Evolutionary conservation across 2,797 vertebrate species (phyloP).

Genomic region (Brotula barbata): DNA sequence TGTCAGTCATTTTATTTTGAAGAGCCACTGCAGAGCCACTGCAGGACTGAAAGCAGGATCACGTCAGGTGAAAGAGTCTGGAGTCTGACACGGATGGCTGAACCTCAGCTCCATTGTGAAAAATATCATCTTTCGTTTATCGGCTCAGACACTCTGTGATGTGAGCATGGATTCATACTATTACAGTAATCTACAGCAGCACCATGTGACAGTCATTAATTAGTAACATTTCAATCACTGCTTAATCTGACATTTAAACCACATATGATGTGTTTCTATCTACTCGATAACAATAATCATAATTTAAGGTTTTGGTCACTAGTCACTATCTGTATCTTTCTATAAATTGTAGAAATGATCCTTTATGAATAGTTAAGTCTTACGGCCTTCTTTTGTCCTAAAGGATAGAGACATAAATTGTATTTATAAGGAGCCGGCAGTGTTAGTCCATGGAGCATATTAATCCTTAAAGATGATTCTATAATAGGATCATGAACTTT

Average conservation of each 20-base stretch:
- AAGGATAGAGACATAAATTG: constrained; percentile 33
- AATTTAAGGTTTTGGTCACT: too few species aligned
- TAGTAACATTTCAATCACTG: too few species aligned
- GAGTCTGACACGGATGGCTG: constrained; percentile 14
- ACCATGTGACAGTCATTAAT: too few species aligned
- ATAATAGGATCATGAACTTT: constrained; percentile 65
- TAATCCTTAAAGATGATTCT: constrained; percentile 38
- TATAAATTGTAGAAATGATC: too few species aligned
- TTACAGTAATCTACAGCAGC: too few species aligned
- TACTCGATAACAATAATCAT: too few species aligned
- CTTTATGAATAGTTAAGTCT: constrained; percentile 24
- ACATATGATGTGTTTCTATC: too few species aligned
- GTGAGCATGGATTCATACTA: too few species aligned
- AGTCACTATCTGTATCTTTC: too few species aligned
- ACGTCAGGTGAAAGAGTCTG: constrained; percentile 19
- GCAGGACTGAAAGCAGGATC: constrained; percentile 2
- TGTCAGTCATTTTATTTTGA: constrained; percentile 34
- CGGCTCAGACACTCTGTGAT: not conserved
- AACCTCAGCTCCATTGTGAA: constrained; percentile 7
- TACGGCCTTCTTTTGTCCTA: constrained; percentile 25
- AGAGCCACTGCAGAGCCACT: constrained; percentile 13
- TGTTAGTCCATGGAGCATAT: constrained; percentile 27
- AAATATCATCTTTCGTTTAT: not conserved
- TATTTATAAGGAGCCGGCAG: constrained; percentile 37
- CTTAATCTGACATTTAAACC: too few species aligned